These are phyloP conservation scores for Forbesichthys papilliferus DNA, from an alignment of 2,113 vertebrate species.

Conservation along the genomic window DNA sequence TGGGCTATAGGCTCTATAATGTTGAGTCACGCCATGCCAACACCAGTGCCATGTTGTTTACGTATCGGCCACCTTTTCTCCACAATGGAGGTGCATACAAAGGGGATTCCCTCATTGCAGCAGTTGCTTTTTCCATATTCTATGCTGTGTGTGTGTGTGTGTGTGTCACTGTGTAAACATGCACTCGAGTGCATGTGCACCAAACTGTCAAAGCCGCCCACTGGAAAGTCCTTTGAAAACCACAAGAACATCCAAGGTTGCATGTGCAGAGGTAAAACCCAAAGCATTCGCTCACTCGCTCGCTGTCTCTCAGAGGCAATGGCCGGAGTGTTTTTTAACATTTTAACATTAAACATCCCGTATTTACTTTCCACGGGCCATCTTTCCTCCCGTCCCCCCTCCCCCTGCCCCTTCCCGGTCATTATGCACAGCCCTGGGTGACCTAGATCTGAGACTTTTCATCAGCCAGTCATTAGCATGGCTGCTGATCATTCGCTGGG, in stretches of 20 bases:
- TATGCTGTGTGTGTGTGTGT: neutral
- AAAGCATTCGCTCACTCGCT: slow-evolving; percentile 2
- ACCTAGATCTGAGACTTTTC: slow-evolving; percentile 37
- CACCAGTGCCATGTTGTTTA: slow-evolving; percentile 41
- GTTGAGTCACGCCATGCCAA: slow-evolving; percentile 49
- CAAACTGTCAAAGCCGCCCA: slow-evolving; percentile 34
- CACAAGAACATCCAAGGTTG: slow-evolving; percentile 26
- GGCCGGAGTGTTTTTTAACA: too few species aligned
- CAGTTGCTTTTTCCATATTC: slow-evolving; percentile 33
- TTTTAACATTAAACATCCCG: neutral
- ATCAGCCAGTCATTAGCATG: slow-evolving; percentile 29
- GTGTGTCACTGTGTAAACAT: neutral
- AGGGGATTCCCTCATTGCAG: slow-evolving; percentile 53
- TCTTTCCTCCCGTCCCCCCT: too few species aligned
- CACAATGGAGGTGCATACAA: slow-evolving; percentile 35
- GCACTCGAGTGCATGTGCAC: neutral
- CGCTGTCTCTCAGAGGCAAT: neutral
- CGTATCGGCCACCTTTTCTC: slow-evolving; percentile 24
- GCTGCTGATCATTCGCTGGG: slow-evolving; percentile 30
- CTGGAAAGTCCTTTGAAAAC: slow-evolving; percentile 53
- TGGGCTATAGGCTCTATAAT: slow-evolving; percentile 17
- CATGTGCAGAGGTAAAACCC: slow-evolving; percentile 8
- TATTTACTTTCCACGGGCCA: slow-evolving; percentile 2
- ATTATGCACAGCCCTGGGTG: slow-evolving; percentile 39
- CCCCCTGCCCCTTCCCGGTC: slow-evolving; percentile 23